Evolutionary conservation across 2,113 vertebrate species (phyloP), one percentile per base, ranked within the genome.

Genomic region (Plestiodon gilberti): DNA sequence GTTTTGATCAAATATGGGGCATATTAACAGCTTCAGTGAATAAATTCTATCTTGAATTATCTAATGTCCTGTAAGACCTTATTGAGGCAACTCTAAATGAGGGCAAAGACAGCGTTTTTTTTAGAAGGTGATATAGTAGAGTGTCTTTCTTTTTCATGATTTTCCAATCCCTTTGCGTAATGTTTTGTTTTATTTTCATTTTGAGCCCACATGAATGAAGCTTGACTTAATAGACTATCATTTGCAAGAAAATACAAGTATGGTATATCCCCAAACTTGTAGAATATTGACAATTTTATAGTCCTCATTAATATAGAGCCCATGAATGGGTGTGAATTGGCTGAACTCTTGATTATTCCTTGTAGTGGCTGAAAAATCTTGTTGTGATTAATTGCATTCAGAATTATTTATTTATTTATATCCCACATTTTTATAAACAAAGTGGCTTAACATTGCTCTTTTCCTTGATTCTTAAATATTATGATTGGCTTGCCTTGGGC

Each of bases 341-440:
- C 8, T 23, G 91, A 85, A 52, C 1, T 2, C 0, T 90, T 48
- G 43, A 4, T 48, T 85, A 57, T 1, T 6, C 0, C 0, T 89
- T 22, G 28, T 64, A 23, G 55, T 0, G 1, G 67, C 40, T 70
- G 28, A 15, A 2, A 65, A 92, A 88, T 0, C 0, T 88, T 87
- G 85, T 48, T 0, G 71, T 86, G 38, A 48, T 20, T 82, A 18
- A 2, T 88, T 87, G 38, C 4, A 8, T 85, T 87, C 73, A 35
- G 17, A 83, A 83, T 86, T 84, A 6, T 0, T 0, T 38, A 6
- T 0, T 0, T 38, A 40, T 73, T 73, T 40, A 6, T 73, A 73
- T 40, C 15, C 23, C 38, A 35, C 18, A 38, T 40, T 40, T 40
- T 35, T 73, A 2, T 40, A 73, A 73, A 40, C 70, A 40, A 23